Evolutionary conservation across 2,113 vertebrate species (phyloP).

Genomic region (Pterocles gutturalis): DNA sequence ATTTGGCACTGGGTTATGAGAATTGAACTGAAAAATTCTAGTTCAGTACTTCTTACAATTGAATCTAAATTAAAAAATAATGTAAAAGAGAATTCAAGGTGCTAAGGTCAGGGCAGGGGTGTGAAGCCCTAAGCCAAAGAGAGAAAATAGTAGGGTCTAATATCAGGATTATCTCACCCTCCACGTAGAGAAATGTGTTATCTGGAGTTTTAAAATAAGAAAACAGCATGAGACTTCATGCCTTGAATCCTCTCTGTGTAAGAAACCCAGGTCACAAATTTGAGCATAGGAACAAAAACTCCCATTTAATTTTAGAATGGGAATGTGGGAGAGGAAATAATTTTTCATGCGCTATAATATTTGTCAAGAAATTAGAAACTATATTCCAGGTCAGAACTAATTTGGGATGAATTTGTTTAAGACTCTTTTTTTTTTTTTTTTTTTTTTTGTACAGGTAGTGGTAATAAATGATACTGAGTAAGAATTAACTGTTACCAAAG

Average conservation of each 20-base stretch:
- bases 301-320: background rate
- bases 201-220: background rate
- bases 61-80: background rate
- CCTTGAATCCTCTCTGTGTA: background rate
- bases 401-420: background rate
- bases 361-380: background rate
- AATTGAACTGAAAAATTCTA: background rate
- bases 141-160: background rate
- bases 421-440: background rate
- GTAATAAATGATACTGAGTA: background rate
- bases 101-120: no score
- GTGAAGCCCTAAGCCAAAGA: background rate
- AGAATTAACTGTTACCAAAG: background rate
- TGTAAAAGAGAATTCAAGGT: background rate
- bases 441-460: background rate
- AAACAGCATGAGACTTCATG: background rate
- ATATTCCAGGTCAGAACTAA: background rate
- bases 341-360: background rate
- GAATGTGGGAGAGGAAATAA: background rate
- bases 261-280: background rate
- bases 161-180: background rate
- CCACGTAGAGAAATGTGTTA: background rate
- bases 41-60: background rate
- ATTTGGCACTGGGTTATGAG: background rate
- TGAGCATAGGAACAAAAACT: background rate